These are phyloP conservation scores for Mus spicilegus DNA, from an alignment of 2,113 vertebrate genomes.

Conservation along the genomic window DNA sequence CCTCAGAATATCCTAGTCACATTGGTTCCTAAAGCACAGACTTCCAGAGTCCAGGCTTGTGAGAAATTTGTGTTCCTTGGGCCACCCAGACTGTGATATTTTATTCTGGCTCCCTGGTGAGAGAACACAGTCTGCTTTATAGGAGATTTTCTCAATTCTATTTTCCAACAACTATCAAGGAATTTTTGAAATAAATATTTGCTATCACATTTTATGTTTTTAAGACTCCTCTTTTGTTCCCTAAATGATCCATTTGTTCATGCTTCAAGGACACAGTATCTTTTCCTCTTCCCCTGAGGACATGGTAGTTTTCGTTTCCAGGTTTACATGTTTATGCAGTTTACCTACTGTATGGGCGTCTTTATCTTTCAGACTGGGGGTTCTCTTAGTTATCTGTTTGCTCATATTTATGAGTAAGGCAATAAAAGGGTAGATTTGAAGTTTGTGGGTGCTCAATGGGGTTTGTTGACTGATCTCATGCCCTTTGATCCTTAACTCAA, in stretches of 20 bases:
- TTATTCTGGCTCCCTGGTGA: not conserved
- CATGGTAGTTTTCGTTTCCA: not conserved
- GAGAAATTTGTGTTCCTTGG: not conserved
- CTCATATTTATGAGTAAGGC: slow-evolving; percentile 12
- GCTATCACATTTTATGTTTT: not conserved
- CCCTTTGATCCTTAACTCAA: slow-evolving; percentile 46
- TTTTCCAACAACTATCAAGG: not conserved
- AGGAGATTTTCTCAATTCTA: not conserved
- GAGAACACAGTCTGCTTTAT: not conserved
- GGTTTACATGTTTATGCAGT: not conserved
- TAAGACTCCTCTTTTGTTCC: not conserved
- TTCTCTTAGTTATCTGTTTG: not conserved
- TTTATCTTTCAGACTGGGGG: not conserved
- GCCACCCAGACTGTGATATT: not conserved
- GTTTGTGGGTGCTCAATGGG: not conserved
- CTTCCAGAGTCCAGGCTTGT: not conserved
- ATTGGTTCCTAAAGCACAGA: not conserved
- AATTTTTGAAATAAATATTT: not conserved
- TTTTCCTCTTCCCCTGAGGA: not conserved
- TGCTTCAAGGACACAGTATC: not conserved
- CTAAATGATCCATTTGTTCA: not conserved
- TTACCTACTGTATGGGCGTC: not conserved
- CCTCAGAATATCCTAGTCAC: not conserved
- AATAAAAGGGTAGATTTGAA: not conserved
- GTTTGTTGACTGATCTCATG: not conserved